These are phyloP conservation scores for Pollenia griseotomentosa DNA, from an alignment of 2,888 invertebrate species.

Conservation along the genomic window DNA sequence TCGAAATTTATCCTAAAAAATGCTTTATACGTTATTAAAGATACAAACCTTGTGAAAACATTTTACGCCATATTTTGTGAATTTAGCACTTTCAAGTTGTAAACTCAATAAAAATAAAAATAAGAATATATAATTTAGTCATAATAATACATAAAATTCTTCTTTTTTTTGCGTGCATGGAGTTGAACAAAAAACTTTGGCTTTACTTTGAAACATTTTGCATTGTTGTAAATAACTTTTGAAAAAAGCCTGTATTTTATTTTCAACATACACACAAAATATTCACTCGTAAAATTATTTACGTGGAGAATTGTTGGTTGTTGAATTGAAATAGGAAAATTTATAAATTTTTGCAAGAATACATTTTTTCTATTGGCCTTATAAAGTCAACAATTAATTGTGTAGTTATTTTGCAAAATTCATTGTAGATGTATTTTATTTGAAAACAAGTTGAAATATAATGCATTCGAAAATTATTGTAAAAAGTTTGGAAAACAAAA, in stretches of 20 bases:
- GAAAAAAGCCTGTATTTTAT: background rate
- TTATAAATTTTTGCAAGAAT: constrained; percentile 10
- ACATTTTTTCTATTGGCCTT: background rate
- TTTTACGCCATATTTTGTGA: no score
- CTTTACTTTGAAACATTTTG: background rate
- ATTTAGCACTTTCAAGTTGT: no score
- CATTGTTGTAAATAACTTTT: background rate
- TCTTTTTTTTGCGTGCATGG: constrained; percentile 12
- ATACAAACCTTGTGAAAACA: no score
- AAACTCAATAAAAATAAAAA: no score
- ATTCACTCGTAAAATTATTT: background rate
- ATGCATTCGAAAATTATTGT: no score
- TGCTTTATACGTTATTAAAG: no score
- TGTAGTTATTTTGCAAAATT: constrained; percentile 10
- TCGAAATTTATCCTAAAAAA: no score
- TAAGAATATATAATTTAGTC: no score
- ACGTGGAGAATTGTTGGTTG: background rate
- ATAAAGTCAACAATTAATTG: constrained; percentile 41
- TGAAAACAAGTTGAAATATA: no score
- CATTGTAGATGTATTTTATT: background rate
- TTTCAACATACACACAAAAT: background rate
- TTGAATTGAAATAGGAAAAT: background rate
- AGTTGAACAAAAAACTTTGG: constrained; percentile 21
- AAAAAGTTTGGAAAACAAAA: no score
- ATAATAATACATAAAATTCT: background rate